A percentile compares a stretch with the other conserved stretches of the same genome.
Conservation (phyloP, 2,113 vertebrate genomes). For the Oplegnathus fasciatus region DNA sequence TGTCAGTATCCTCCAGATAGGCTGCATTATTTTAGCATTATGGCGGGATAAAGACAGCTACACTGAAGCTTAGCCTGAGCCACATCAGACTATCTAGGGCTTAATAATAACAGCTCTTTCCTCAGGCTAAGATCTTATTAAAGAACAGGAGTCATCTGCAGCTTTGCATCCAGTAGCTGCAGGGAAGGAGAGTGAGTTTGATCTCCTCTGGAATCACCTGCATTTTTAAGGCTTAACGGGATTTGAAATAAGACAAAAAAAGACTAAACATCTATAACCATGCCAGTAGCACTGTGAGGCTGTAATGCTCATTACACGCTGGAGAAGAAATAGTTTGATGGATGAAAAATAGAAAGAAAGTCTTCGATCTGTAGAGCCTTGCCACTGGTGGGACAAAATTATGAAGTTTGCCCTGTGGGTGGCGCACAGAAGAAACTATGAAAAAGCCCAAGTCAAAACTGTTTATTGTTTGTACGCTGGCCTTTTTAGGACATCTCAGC, state of each 20-base stretch:
- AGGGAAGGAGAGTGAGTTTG: slow-evolving; percentile 17
- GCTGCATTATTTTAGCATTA: slow-evolving; percentile 51
- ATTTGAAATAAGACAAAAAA: slow-evolving; percentile 26
- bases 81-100: slow-evolving; percentile 36
- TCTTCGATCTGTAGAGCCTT: background rate
- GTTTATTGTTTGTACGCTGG: background rate
- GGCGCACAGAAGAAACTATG: background rate
- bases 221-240: slow-evolving; percentile 31
- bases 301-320: slow-evolving; percentile 7
- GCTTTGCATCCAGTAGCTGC: slow-evolving; percentile 38
- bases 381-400: background rate
- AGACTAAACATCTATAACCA: background rate
- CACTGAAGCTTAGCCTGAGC: slow-evolving; percentile 45
- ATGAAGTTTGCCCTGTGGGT: background rate
- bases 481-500: background rate
- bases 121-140: slow-evolving; percentile 67
- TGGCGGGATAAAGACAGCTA: slow-evolving; percentile 47
- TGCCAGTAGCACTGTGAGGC: background rate
- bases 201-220: slow-evolving; percentile 40
- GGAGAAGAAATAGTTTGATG: background rate
- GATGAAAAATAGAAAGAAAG: slow-evolving; percentile 11
- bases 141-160: slow-evolving; percentile 58
- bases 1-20: slow-evolving; percentile 57
- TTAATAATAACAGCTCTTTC: slow-evolving; percentile 58
- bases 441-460: background rate